These are phyloP conservation scores for Eira barbara DNA, from an alignment of 2,113 vertebrate genomes.

Conservation along the genomic window DNA sequence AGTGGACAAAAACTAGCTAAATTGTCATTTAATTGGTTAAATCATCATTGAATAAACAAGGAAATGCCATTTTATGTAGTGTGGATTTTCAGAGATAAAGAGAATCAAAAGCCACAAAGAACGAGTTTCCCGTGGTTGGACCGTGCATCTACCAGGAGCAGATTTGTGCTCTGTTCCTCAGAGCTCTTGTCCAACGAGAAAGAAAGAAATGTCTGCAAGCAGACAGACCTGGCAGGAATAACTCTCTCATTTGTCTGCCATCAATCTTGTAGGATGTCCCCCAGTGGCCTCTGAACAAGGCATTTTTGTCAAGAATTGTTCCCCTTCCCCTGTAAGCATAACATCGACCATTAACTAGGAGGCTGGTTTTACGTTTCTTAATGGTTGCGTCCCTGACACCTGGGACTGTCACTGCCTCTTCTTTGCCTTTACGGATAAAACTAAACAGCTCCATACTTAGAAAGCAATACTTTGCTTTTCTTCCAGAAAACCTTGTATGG, in stretches of 20 bases:
- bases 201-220: neutral
- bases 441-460: neutral
- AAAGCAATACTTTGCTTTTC: neutral
- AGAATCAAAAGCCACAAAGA: neutral
- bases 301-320: neutral
- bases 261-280: neutral
- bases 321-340: neutral
- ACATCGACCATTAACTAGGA: neutral
- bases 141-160: fast-evolving
- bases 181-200: neutral
- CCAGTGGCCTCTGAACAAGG: neutral
- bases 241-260: neutral
- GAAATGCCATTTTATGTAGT: neutral
- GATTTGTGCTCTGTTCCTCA: neutral
- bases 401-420: neutral
- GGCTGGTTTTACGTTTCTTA: neutral
- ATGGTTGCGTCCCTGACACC: neutral
- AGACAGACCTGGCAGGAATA: neutral
- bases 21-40: neutral
- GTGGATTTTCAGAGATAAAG: neutral
- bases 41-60: neutral
- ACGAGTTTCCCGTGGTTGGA: no score
- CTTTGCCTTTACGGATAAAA: neutral
- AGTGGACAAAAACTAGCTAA: neutral
- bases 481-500: neutral